These are phyloP conservation scores for Coleophora flavipennella DNA, from an alignment of 2,888 invertebrate species.

Conservation along the genomic window DNA sequence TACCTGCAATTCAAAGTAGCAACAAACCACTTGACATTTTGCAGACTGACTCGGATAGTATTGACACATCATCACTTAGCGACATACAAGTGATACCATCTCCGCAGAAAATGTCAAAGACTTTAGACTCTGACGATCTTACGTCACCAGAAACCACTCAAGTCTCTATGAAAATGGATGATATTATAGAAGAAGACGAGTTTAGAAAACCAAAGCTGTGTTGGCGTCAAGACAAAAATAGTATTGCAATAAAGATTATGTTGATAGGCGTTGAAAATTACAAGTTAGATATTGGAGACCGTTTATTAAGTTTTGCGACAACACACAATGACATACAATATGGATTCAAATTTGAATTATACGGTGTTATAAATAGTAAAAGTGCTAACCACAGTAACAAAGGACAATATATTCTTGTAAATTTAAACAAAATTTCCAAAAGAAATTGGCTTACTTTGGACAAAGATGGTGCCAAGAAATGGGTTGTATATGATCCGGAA, in stretches of 20 bases:
- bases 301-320: slow-evolving; percentile 34
- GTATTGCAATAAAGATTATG: slow-evolving; percentile 43
- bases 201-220: slow-evolving; percentile 38
- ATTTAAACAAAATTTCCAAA: slow-evolving; percentile 33
- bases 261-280: slow-evolving; percentile 44
- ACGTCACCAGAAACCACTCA: slow-evolving; percentile 19
- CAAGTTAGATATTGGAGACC: slow-evolving; percentile 32
- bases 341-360: slow-evolving; percentile 49
- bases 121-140: slow-evolving; percentile 32
- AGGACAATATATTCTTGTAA: slow-evolving; percentile 49
- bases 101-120: slow-evolving; percentile 2
- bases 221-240: slow-evolving; percentile 46
- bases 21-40: background rate
- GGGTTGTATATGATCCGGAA: slow-evolving; percentile 53
- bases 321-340: slow-evolving; percentile 33
- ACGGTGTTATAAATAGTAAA: slow-evolving; percentile 36
- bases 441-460: slow-evolving; percentile 47
- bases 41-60: background rate
- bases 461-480: slow-evolving; percentile 30
- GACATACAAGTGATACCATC: slow-evolving; percentile 7
- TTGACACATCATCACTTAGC: slow-evolving; percentile 1
- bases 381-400: slow-evolving; percentile 38
- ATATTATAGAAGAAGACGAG: slow-evolving; percentile 7
- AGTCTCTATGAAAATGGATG: background rate
- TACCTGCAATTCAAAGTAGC: slow-evolving; percentile 4